A percentile compares a stretch with the other conserved stretches of the same genome.
These are phyloP conservation scores for Drosophila teissieri DNA, from an alignment of 1,140 invertebrate genomes.

Conservation along the genomic window DNA sequence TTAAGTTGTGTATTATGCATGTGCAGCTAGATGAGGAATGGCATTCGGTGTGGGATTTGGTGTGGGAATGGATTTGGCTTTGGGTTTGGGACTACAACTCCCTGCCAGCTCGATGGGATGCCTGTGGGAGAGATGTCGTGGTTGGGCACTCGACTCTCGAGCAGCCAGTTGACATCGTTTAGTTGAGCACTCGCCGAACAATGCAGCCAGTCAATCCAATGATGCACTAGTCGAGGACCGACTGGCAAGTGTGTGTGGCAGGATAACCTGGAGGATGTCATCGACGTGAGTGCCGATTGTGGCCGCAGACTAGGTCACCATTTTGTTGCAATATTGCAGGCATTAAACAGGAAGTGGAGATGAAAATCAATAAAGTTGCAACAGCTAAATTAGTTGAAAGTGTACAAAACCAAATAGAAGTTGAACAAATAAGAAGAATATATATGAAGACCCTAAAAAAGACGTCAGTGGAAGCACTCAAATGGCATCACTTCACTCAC, in stretches of 20 bases:
- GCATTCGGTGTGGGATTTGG: neutral
- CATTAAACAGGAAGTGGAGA: neutral
- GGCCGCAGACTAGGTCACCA: slow-evolving; percentile 33
- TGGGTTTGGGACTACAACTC: neutral
- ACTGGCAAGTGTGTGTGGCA: slow-evolving; percentile 50
- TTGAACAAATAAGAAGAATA: too few species aligned
- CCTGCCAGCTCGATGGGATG: neutral
- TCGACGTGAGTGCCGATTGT: slow-evolving; percentile 5
- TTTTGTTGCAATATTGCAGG: slow-evolving; percentile 10
- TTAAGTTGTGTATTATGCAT: slow-evolving; percentile 82
- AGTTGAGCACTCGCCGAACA: slow-evolving; percentile 38
- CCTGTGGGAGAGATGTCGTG: neutral
- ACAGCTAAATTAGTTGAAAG: neutral
- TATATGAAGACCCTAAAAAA: neutral
- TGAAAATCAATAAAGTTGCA: neutral
- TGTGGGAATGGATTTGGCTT: neutral
- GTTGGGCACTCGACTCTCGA: slow-evolving; percentile 46
- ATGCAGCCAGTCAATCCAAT: slow-evolving; percentile 4
- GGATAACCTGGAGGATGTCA: slow-evolving; percentile 32
- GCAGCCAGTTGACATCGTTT: slow-evolving; percentile 74
- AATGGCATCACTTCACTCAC: slow-evolving; percentile 35
- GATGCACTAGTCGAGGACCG: slow-evolving; percentile 10
- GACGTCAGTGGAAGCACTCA: neutral
- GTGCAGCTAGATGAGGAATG: slow-evolving; percentile 36
- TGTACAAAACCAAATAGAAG: neutral